A percentile compares a stretch with the other conserved stretches of the same genome.
Conservation (phyloP, 2,888 invertebrate genomes). For the Nasonovia ribisnigri region DNA sequence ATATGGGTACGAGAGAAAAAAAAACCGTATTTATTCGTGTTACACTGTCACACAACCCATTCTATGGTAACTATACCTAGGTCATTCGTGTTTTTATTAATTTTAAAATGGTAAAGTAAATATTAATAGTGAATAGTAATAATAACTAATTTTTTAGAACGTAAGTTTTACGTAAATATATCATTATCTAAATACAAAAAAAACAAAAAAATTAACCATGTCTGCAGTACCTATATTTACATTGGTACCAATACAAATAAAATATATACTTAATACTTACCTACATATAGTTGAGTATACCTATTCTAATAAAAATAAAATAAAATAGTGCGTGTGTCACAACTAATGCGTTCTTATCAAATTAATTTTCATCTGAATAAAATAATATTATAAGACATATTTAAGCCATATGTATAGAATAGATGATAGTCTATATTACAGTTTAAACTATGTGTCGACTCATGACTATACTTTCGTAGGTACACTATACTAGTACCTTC, state of each 20-base stretch:
- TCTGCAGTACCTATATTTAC: background rate
- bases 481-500: background rate
- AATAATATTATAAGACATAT: background rate
- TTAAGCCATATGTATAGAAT: background rate
- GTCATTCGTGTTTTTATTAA: conserved; percentile 13
- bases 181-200: background rate
- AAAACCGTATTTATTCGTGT: conserved; percentile 10
- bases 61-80: background rate
- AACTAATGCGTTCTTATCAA: background rate
- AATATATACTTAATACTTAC: too few species aligned
- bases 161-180: background rate
- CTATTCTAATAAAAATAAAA: too few species aligned
- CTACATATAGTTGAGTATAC: too few species aligned
- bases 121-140: background rate
- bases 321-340: background rate
- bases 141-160: background rate
- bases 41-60: conserved; percentile 34
- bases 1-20: background rate
- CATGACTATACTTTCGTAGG: background rate
- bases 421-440: background rate
- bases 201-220: background rate
- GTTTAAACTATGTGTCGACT: background rate
- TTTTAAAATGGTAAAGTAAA: background rate
- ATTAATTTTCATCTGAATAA: background rate
- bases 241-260: background rate